phyloP scores from a whole-genome alignment of 2,113 vertebrate species.

The Podarcis cretensis region DNA sequence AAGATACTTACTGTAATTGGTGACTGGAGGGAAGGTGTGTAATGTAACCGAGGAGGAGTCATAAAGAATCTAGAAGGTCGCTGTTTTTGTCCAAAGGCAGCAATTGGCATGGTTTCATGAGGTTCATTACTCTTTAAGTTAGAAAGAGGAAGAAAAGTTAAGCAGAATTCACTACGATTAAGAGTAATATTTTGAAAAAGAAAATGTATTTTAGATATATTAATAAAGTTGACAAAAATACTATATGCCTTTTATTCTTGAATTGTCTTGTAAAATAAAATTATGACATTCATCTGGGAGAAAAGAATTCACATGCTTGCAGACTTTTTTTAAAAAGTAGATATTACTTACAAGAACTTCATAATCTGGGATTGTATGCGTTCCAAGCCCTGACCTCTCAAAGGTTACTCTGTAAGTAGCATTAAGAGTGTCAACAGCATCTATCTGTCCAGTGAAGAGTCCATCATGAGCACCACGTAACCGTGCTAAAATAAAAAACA shows the following conservation, averaged over 20 bases:
- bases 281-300: background rate
- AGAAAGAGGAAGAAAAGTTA: slow-evolving; percentile 12
- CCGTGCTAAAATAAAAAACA: slow-evolving; percentile 80
- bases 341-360: slow-evolving; percentile 93
- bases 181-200: background rate
- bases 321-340: slow-evolving; percentile 20
- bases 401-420: slow-evolving; percentile 98
- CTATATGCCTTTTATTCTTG: background rate
- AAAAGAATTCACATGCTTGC: background rate
- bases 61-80: slow-evolving; percentile 90
- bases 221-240: background rate
- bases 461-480: slow-evolving; percentile 95
- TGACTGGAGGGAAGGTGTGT: slow-evolving; percentile 86
- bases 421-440: slow-evolving; percentile 95
- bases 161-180: slow-evolving; percentile 16
- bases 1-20: slow-evolving; percentile 83
- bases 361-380: slow-evolving; percentile 97
- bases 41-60: slow-evolving; percentile 89
- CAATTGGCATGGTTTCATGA: slow-evolving; percentile 97
- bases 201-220: background rate
- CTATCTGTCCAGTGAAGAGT: slow-evolving; percentile 97
- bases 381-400: slow-evolving; percentile 94
- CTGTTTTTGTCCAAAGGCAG: slow-evolving; percentile 97
- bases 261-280: background rate
- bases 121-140: slow-evolving; percentile 93